phyloP scores from a whole-genome alignment of 2,113 vertebrate species.

The Mesocricetus auratus region DNA sequence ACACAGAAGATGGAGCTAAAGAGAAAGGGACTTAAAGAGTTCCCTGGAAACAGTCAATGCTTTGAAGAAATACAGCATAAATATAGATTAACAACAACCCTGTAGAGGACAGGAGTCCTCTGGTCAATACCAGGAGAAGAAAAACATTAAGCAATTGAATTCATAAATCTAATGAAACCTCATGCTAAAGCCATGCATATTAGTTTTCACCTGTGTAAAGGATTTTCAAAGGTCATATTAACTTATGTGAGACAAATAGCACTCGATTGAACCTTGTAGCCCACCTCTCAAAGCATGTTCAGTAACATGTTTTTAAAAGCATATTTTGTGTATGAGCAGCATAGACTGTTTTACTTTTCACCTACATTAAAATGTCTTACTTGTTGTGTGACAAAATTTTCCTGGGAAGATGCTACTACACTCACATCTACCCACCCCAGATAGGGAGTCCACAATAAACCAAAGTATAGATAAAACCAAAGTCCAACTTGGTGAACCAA shows the following conservation, averaged over 20 bases:
- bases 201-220: background rate
- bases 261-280: background rate
- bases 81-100: background rate
- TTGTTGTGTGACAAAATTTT: background rate
- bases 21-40: background rate
- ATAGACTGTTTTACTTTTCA: background rate
- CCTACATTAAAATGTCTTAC: background rate
- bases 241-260: background rate
- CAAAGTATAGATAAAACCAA: background rate
- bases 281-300: background rate
- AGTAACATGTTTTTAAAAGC: background rate
- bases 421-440: background rate
- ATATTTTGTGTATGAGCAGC: background rate
- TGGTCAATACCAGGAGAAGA: background rate
- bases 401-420: background rate
- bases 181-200: background rate
- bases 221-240: slow-evolving; percentile 2
- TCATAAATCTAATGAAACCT: background rate
- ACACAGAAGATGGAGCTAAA: background rate
- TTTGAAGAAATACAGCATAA: background rate
- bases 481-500: background rate
- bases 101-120: background rate
- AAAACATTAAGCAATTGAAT: background rate
- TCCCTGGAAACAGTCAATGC: background rate
- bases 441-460: background rate